Evolutionary conservation across 1,140 invertebrate genomes (phyloP).

Genomic region (Steinernema khuongi): DNA sequence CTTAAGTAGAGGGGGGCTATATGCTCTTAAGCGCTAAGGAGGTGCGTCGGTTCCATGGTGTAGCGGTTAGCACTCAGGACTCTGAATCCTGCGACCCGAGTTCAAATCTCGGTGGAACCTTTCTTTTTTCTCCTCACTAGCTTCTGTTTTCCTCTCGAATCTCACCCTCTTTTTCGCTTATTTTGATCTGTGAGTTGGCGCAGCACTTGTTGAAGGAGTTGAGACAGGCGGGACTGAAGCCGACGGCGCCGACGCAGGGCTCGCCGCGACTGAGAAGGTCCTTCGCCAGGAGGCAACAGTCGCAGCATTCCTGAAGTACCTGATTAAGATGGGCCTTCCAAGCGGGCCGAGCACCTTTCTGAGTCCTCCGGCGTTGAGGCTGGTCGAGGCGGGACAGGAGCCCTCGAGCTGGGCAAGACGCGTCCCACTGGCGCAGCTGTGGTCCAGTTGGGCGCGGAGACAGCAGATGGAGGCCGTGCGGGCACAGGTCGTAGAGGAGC

Average conservation of each 20-base stretch:
- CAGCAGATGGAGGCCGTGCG: constrained; percentile 56
- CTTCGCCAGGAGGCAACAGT: constrained; percentile 55
- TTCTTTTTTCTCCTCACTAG: constrained; percentile 11
- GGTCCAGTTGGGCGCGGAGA: constrained; percentile 48
- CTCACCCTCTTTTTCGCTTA: constrained; percentile 22
- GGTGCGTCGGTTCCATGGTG: constrained; percentile 26
- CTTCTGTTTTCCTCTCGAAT: not conserved
- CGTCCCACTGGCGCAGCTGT: constrained; percentile 41
- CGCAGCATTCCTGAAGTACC: constrained; percentile 52
- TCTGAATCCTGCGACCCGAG: constrained; percentile 56
- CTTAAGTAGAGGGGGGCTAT: no score
- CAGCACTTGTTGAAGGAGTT: constrained; percentile 56
- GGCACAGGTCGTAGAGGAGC: constrained; percentile 44
- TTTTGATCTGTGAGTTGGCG: constrained; percentile 20
- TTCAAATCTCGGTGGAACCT: constrained; percentile 52
- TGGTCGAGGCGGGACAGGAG: constrained; percentile 43
- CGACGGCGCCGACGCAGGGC: constrained; percentile 46
- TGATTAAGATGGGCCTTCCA: not conserved
- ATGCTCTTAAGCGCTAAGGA: not conserved
- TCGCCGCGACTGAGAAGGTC: constrained; percentile 45
- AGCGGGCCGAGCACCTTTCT: constrained; percentile 31
- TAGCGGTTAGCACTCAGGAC: constrained; percentile 55
- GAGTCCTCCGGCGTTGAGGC: constrained; percentile 44
- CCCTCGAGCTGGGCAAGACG: constrained; percentile 32
- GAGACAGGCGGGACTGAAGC: constrained; percentile 52